phyloP scores from a whole-genome alignment of 2,797 vertebrate species.

The Paramormyrops hopkinsi region DNA sequence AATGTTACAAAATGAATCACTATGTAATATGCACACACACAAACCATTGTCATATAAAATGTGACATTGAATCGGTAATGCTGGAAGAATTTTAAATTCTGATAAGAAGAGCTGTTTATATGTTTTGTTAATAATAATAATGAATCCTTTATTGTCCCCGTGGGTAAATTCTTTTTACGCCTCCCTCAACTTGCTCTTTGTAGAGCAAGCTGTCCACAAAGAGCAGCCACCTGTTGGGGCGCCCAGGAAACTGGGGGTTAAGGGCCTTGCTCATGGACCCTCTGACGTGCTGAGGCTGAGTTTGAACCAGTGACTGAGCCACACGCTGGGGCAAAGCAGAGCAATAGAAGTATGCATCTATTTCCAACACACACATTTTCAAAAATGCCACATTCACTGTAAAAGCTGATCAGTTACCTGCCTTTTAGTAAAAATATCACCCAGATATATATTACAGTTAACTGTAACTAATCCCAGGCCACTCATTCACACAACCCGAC shows the following conservation, averaged over 20 bases:
- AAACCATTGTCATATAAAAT: neutral
- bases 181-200: too few species aligned
- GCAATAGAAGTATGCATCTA: neutral
- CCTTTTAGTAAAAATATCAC: neutral
- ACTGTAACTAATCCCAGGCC: neutral
- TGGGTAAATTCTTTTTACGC: too few species aligned
- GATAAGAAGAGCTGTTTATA: neutral
- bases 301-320: too few species aligned
- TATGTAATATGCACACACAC: neutral
- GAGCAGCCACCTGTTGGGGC: too few species aligned
- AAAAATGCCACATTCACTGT: neutral
- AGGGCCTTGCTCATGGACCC: too few species aligned
- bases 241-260: too few species aligned
- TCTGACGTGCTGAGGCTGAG: too few species aligned
- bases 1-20: neutral
- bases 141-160: too few species aligned
- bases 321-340: neutral
- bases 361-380: neutral
- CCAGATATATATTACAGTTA: neutral
- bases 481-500: neutral
- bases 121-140: neutral
- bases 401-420: neutral
- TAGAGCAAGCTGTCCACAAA: too few species aligned
- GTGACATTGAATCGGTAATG: neutral
- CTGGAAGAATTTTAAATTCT: neutral